Percentiles rank a stretch among this genome's conserved stretches.
Evolutionary conservation across 2,888 invertebrate species (phyloP).

Genomic region (Aleiodes alternator): DNA sequence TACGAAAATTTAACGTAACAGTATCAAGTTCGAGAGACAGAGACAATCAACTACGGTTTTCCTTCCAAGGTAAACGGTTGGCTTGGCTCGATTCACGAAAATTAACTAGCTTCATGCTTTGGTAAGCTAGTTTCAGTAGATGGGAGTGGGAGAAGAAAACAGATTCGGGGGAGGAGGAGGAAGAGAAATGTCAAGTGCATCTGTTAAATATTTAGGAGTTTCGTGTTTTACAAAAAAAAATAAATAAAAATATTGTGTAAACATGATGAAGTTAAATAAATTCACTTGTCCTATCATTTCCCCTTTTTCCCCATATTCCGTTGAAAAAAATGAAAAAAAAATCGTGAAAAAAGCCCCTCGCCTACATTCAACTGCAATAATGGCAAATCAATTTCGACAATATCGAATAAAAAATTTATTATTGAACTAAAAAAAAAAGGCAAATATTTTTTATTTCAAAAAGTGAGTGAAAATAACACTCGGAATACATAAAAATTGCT

Average conservation of each 20-base stretch:
- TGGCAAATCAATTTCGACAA: neutral
- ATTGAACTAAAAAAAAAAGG: neutral
- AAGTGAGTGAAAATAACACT: too few species aligned
- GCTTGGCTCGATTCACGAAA: conserved; percentile 17
- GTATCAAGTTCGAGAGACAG: conserved; percentile 6
- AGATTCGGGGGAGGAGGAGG: neutral
- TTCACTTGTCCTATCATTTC: too few species aligned
- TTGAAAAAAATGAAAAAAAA: too few species aligned
- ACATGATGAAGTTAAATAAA: too few species aligned
- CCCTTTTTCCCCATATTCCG: too few species aligned
- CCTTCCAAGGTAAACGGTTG: conserved; percentile 5
- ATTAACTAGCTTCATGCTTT: conserved; percentile 7
- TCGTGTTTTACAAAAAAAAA: too few species aligned
- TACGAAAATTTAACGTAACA: conserved; percentile 2
- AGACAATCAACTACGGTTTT: conserved; percentile 2
- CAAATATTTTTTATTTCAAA: too few species aligned
- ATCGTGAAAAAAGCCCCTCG: too few species aligned
- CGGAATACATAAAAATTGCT: too few species aligned
- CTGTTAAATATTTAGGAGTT: too few species aligned
- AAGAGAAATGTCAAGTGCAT: neutral
- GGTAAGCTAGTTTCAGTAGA: conserved; percentile 1
- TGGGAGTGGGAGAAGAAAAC: neutral
- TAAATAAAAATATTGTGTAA: too few species aligned
- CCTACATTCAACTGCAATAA: neutral
- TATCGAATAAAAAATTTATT: too few species aligned